These are phyloP conservation scores for Cardinalis cardinalis DNA, from an alignment of 2,113 vertebrate species.

Conservation along the genomic window DNA sequence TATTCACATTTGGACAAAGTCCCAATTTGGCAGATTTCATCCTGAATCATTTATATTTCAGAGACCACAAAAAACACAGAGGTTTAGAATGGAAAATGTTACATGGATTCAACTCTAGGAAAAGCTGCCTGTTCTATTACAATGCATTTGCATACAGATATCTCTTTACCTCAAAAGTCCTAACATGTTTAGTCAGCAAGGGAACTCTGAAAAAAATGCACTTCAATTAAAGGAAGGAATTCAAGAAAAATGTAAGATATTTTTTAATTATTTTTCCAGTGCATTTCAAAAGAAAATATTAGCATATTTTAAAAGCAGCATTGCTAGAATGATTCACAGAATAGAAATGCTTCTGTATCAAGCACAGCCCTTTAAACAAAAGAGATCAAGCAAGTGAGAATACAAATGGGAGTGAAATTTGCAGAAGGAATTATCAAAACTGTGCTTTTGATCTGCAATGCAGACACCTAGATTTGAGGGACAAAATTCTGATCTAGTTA, in stretches of 20 bases:
- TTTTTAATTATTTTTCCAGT: slow-evolving; percentile 11
- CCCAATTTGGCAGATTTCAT: slow-evolving; percentile 11
- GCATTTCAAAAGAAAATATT: slow-evolving; percentile 61
- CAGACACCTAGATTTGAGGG: not conserved
- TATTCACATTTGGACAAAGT: slow-evolving; percentile 36
- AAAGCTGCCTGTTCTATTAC: slow-evolving; percentile 1
- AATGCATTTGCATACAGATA: not conserved
- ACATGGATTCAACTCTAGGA: not conserved
- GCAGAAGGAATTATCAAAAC: not conserved
- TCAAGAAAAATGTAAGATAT: slow-evolving; percentile 34
- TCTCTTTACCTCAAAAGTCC: slow-evolving; percentile 25
- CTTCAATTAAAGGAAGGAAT: slow-evolving; percentile 14
- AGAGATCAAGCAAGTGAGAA: slow-evolving; percentile 8
- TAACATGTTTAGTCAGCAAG: slow-evolving; percentile 23
- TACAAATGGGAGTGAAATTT: slow-evolving; percentile 7
- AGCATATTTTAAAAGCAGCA: slow-evolving; percentile 18
- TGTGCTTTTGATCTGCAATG: slow-evolving; percentile 4
- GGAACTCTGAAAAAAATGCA: not conserved
- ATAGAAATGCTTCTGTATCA: not conserved
- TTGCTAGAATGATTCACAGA: slow-evolving; percentile 1
- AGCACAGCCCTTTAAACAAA: not conserved
- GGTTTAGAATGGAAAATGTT: slow-evolving; percentile 41
- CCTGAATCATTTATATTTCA: slow-evolving; percentile 47
- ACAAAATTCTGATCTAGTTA: not conserved
- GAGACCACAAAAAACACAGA: slow-evolving; percentile 32